Conservation (phyloP, 2,797 vertebrate genomes). For the Trachops cirrhosus region DNA sequence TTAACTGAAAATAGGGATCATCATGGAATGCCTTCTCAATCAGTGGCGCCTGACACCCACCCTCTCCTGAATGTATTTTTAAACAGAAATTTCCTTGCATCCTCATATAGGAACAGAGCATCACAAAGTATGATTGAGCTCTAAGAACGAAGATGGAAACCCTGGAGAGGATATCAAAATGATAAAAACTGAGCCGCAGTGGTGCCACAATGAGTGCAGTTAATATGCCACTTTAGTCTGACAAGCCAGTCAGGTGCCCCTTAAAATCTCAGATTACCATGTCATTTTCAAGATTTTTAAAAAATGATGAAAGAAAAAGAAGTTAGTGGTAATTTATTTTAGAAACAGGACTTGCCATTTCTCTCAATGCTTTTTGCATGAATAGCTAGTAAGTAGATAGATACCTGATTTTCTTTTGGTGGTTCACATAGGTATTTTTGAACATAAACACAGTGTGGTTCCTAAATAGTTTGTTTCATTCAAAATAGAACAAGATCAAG, state of each 20-base stretch:
- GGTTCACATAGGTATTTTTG: background rate
- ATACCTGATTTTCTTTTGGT: background rate
- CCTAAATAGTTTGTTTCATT: conserved; percentile 26
- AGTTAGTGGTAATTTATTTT: conserved; percentile 37
- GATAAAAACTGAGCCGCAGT: conserved; percentile 60
- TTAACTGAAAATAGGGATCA: conserved; percentile 81
- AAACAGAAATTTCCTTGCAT: conserved; percentile 68
- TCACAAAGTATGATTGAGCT: conserved; percentile 71
- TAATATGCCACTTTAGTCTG: conserved; percentile 58
- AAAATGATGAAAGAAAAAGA: conserved; percentile 16
- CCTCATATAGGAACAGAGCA: conserved; percentile 55
- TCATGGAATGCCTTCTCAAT: conserved; percentile 76
- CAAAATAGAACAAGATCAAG: conserved; percentile 32
- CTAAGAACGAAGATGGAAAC: conserved; percentile 74
- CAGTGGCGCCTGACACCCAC: conserved; percentile 72
- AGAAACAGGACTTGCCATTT: conserved; percentile 20
- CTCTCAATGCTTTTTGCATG: background rate
- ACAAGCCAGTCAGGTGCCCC: conserved; percentile 58
- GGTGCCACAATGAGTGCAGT: conserved; percentile 39
- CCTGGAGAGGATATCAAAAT: conserved; percentile 61
- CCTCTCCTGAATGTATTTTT: conserved; percentile 63
- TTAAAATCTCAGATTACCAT: conserved; percentile 69
- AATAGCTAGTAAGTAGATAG: background rate
- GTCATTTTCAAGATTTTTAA: conserved; percentile 66
- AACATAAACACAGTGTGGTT: background rate